Evolutionary conservation across 2,797 vertebrate species (phyloP).

Genomic region (Mus spretus): DNA sequence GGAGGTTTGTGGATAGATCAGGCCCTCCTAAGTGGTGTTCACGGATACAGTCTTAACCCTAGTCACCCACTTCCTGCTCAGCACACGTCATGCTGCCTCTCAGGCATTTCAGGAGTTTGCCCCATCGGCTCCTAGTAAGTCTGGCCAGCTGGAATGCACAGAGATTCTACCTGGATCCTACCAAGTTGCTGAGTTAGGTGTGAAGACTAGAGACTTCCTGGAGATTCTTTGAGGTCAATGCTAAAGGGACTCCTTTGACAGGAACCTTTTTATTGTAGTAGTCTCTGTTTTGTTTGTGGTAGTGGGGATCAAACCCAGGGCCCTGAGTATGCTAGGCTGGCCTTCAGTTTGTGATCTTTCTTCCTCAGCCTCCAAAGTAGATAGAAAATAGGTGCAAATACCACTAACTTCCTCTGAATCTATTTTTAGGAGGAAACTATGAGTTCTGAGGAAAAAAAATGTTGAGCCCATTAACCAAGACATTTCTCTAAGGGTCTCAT

Average conservation of each 20-base stretch:
- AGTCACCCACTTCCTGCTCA: not conserved
- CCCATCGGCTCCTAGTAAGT: not conserved
- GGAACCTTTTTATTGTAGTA: not conserved
- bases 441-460: not conserved
- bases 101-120: not conserved
- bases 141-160: not conserved
- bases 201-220: not conserved
- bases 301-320: not conserved
- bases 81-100: not conserved
- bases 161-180: not conserved
- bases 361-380: not conserved
- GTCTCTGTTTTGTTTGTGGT: not conserved
- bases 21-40: not conserved
- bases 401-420: not conserved
- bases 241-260: not conserved
- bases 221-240: not conserved
- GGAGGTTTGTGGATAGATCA: not conserved
- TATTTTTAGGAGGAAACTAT: constrained; percentile 32
- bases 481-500: not conserved
- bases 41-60: not conserved
- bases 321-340: not conserved
- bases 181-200: not conserved
- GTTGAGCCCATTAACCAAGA: not conserved
- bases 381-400: not conserved
- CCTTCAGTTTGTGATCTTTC: not conserved